These are phyloP conservation scores for Schlechtendalia chinensis DNA, from an alignment of 1,140 invertebrate genomes.

Conservation along the genomic window DNA sequence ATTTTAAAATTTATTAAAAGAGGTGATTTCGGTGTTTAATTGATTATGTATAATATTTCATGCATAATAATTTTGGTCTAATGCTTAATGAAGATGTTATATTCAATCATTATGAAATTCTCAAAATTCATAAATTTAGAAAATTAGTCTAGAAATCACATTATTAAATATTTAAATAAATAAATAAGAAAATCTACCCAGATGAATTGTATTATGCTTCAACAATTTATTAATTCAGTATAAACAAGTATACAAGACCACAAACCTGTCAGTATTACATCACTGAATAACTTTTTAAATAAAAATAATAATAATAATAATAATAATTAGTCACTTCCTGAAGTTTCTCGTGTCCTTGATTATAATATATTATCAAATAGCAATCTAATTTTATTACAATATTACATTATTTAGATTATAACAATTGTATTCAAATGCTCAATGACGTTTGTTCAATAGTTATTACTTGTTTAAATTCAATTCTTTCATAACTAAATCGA, in stretches of 20 bases:
- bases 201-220: background rate
- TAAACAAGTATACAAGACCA: background rate
- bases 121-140: background rate
- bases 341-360: background rate
- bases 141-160: background rate
- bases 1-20: background rate
- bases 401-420: background rate
- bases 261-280: background rate
- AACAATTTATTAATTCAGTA: background rate
- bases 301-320: background rate
- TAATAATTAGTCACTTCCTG: slow-evolving; percentile 2
- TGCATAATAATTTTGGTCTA: background rate
- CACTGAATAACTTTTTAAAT: background rate
- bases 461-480: background rate
- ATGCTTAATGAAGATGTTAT: background rate
- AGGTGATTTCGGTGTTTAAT: background rate
- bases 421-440: slow-evolving; percentile 13
- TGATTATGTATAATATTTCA: background rate
- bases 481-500: background rate
- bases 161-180: background rate
- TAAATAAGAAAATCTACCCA: background rate
- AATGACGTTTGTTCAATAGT: slow-evolving; percentile 20
- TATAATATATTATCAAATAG: background rate
- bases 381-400: slow-evolving; percentile 3
- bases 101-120: background rate